A percentile compares a stretch with the other conserved stretches of the same genome.
Evolutionary conservation across 2,888 invertebrate genomes (phyloP).

Genomic region (Dicycla oo): DNA sequence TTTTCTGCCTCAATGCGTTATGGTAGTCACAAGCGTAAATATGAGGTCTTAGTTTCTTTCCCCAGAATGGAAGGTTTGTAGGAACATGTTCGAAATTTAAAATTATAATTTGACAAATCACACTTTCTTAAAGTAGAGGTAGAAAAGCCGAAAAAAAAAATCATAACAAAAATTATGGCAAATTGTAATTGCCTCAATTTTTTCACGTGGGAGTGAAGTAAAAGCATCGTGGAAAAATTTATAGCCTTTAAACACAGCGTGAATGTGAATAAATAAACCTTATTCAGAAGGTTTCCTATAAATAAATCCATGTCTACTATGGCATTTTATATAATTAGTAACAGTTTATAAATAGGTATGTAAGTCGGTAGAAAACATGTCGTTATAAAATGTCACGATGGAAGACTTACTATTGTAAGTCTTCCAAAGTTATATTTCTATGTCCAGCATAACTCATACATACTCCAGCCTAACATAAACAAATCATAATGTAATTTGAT

Average conservation of each 20-base stretch:
- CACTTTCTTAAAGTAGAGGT: too few species aligned
- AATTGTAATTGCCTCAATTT: neutral
- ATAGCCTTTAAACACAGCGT: neutral
- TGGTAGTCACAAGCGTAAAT: neutral
- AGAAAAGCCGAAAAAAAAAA: too few species aligned
- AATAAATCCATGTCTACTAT: conserved; percentile 3
- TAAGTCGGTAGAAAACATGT: conserved; percentile 3
- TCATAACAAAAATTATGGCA: too few species aligned
- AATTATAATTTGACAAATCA: neutral
- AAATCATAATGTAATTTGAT: neutral
- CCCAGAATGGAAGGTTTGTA: neutral
- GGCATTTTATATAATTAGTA: neutral
- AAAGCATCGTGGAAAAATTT: neutral
- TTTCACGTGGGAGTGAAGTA: conserved; percentile 1
- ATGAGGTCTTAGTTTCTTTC: neutral
- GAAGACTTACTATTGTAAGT: conserved; percentile 1
- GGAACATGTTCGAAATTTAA: neutral
- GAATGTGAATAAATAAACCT: neutral
- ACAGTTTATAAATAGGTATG: conserved; percentile 9
- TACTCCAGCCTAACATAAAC: too few species aligned
- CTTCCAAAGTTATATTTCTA: too few species aligned
- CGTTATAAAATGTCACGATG: neutral
- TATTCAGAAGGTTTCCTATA: neutral
- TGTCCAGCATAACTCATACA: too few species aligned
- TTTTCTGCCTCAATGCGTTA: conserved; percentile 22